Base-by-base conservation (phyloP, 2,888 invertebrate species). In the Torymus tubicola region DNA sequence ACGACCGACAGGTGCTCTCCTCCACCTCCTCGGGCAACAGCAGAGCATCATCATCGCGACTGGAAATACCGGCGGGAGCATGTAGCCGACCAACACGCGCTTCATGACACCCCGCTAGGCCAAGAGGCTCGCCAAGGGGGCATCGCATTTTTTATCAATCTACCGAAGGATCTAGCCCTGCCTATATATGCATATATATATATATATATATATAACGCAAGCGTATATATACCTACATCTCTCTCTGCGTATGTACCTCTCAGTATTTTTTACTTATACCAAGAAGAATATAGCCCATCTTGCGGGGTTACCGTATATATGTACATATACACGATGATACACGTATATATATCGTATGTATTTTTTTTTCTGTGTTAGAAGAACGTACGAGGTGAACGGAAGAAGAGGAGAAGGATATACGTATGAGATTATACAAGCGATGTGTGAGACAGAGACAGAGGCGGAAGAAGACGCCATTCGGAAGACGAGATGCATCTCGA, bases 71-170 rank as follows among this genome's bases (percentile, higher is more conserved):
- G 11, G 70, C 69, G 14, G 21, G 5, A 31, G 31, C 21, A 52
- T 18, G 31, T 18, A 3, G 42, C 24, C 75, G 71, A 90, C 90
- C 90, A 88, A 84, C 90, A 84, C 87, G 81, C 86, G 82, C 68
- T 3, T 90, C 84, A 88, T 90, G 88, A 85, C 87, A 83, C 83
- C 90, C 90, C 90, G 88, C 88, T 90, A 89, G 86, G 85, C 89
- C 90, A 90, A 90, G 90, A 90, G 90, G 88, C 87, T 86, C 85
- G 90, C 90, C 90, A 90, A 90, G 90, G 90, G 90, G 90, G 90
- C 88, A 90, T 87, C 87, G 85, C 85, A 87, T 90, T 90, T 90
- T 90, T 90, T 90, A 86, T 84, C 79, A 81, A 58, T n/a, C 58
- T 57, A 42, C 58, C 68, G n/a, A 70, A 72, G 78, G 78, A 74